Evolutionary conservation across 2,888 invertebrate genomes (phyloP).

Genomic region (Cheiracanthium punctorium): DNA sequence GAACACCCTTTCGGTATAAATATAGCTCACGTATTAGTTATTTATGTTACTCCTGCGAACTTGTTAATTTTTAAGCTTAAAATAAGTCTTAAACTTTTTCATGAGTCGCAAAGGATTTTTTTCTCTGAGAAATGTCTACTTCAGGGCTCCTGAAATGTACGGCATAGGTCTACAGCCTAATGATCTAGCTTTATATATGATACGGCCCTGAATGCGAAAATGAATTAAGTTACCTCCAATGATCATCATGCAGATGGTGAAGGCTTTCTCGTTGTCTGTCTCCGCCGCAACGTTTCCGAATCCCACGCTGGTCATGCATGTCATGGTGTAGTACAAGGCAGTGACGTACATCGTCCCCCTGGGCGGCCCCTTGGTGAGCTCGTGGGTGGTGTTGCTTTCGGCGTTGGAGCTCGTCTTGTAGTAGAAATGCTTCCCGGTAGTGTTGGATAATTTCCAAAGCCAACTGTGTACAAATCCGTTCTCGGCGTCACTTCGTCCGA

Average conservation of each 20-base stretch:
- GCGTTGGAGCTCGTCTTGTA: slow-evolving; percentile 43
- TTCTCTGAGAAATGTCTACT: too few relatives aligned
- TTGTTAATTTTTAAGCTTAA: too few relatives aligned
- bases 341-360: slow-evolving; percentile 97
- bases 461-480: slow-evolving; percentile 87
- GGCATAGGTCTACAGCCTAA: too few relatives aligned
- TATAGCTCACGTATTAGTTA: too few relatives aligned
- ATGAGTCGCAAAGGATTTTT: too few relatives aligned
- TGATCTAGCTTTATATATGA: too few relatives aligned
- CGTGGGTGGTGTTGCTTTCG: slow-evolving; percentile 75
- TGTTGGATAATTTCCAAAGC: slow-evolving; percentile 97
- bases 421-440: slow-evolving; percentile 82
- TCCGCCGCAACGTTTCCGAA: slow-evolving; percentile 99
- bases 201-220: too few relatives aligned
- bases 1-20: too few relatives aligned
- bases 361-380: slow-evolving; percentile 92
- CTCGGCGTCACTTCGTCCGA: slow-evolving; percentile 95
- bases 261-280: slow-evolving; percentile 98
- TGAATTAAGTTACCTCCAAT: slow-evolving; percentile 96
- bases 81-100: too few relatives aligned
- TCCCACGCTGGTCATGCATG: slow-evolving; percentile 99
- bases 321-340: slow-evolving; percentile 99
- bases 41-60: too few relatives aligned
- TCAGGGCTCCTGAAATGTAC: too few relatives aligned
- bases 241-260: slow-evolving; percentile 99